Evolutionary conservation across 2,888 invertebrate species (phyloP).

Genomic region (Phengaris arion): DNA sequence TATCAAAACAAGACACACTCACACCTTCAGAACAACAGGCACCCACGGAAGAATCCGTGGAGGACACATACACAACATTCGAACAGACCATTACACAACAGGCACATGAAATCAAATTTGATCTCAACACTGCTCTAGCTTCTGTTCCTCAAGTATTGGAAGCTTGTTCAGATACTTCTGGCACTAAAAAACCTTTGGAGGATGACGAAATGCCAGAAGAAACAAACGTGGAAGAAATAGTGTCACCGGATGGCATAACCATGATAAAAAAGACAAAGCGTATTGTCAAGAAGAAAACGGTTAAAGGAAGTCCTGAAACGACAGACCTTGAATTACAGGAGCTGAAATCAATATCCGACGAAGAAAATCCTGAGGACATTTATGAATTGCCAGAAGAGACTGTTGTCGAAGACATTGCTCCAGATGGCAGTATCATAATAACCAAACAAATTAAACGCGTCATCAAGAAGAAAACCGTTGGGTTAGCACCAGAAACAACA

Average conservation of each 20-base stretch:
- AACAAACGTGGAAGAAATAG: slow-evolving; percentile 52
- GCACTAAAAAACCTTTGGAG: slow-evolving; percentile 39
- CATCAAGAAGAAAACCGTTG: too few relatives aligned
- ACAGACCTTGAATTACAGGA: too few relatives aligned
- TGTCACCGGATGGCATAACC: slow-evolving; percentile 44
- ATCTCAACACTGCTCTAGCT: background rate
- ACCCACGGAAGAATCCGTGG: background rate
- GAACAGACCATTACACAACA: slow-evolving; percentile 36
- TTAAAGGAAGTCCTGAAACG: too few relatives aligned
- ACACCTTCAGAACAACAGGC: background rate
- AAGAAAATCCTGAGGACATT: too few relatives aligned
- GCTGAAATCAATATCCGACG: too few relatives aligned
- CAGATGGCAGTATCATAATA: too few relatives aligned
- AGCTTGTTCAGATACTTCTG: slow-evolving; percentile 34
- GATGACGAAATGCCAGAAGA: slow-evolving; percentile 43
- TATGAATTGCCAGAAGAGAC: too few relatives aligned
- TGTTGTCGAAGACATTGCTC: too few relatives aligned
- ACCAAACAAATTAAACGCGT: too few relatives aligned
- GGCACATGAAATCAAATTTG: slow-evolving; percentile 24
- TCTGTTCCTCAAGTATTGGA: background rate
- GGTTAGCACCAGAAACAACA: too few relatives aligned
- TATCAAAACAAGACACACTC: slow-evolving; percentile 36
- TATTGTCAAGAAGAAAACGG: too few relatives aligned
- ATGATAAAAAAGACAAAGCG: too few relatives aligned
- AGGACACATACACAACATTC: slow-evolving; percentile 46